Evolutionary conservation across 2,113 vertebrate species (phyloP).

Genomic region (Apeltes quadracus): DNA sequence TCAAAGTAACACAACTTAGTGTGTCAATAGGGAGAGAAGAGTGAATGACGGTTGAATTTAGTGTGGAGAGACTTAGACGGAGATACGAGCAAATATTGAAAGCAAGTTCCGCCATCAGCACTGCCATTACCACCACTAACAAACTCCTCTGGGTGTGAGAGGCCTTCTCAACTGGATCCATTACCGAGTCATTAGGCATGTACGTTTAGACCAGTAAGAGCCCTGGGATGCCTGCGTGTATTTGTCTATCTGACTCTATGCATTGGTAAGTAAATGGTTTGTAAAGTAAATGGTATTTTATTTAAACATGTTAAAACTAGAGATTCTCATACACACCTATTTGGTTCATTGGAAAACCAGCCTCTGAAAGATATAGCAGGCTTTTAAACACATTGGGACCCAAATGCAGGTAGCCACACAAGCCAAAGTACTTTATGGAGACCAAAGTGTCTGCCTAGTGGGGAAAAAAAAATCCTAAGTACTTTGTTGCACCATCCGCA

Average conservation of each 20-base stretch:
- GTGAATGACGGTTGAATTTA: slow-evolving; percentile 33
- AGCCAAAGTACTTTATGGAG: slow-evolving; percentile 60
- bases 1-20: slow-evolving; percentile 15
- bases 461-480: slow-evolving; percentile 78
- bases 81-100: slow-evolving; percentile 54
- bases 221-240: slow-evolving; percentile 1
- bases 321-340: slow-evolving; percentile 7
- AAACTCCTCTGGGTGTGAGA: slow-evolving; percentile 71
- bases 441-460: slow-evolving; percentile 76
- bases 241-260: not conserved
- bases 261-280: not conserved
- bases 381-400: slow-evolving; percentile 6
- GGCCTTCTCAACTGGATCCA: slow-evolving; percentile 68
- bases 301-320: not conserved
- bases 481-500: slow-evolving; percentile 75
- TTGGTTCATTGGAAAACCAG: slow-evolving; percentile 27
- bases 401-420: slow-evolving; percentile 34
- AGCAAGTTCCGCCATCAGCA: slow-evolving; percentile 46
- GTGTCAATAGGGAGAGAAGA: slow-evolving; percentile 32
- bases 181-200: slow-evolving; percentile 73
- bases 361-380: slow-evolving; percentile 16
- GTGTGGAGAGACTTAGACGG: slow-evolving; percentile 56
- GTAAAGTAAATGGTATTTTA: not conserved
- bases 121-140: slow-evolving; percentile 70
- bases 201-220: slow-evolving; percentile 56